phyloP scores from a whole-genome alignment of 2,797 vertebrate genomes.

The Galagoides demidoff region DNA sequence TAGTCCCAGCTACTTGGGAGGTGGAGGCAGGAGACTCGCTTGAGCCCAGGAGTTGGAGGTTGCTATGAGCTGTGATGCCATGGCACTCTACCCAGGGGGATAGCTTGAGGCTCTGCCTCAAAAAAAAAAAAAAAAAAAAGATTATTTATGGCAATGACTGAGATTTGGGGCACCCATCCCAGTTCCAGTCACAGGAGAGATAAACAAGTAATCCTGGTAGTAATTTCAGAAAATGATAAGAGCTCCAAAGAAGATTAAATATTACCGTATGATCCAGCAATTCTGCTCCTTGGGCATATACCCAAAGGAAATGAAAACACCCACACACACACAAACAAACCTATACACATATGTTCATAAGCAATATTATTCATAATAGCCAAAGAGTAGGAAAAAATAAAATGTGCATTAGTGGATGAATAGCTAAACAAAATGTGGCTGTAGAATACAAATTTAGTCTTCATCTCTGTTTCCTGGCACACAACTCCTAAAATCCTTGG shows the following conservation, averaged over 20 bases:
- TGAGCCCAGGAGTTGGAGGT: too few relatives aligned
- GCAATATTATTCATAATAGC: neutral
- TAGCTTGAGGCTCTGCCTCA: too few relatives aligned
- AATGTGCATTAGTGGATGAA: too few relatives aligned
- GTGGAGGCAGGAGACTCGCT: too few relatives aligned
- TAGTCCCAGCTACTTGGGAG: too few relatives aligned
- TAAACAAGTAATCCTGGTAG: neutral
- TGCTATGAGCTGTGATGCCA: too few relatives aligned
- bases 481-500: neutral
- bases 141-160: neutral
- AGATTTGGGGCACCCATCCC: neutral
- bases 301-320: neutral
- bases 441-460: neutral
- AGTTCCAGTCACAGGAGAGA: neutral
- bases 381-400: neutral
- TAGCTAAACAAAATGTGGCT: neutral
- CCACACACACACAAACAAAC: neutral
- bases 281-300: neutral
- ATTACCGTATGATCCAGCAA: neutral
- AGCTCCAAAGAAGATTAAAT: neutral
- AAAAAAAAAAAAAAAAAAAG: neutral
- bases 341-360: neutral
- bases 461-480: neutral
- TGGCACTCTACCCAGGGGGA: too few relatives aligned
- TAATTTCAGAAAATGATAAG: neutral